phyloP scores from a whole-genome alignment of 2,113 vertebrate genomes.

The Ptychochromis oligacanthus region DNA sequence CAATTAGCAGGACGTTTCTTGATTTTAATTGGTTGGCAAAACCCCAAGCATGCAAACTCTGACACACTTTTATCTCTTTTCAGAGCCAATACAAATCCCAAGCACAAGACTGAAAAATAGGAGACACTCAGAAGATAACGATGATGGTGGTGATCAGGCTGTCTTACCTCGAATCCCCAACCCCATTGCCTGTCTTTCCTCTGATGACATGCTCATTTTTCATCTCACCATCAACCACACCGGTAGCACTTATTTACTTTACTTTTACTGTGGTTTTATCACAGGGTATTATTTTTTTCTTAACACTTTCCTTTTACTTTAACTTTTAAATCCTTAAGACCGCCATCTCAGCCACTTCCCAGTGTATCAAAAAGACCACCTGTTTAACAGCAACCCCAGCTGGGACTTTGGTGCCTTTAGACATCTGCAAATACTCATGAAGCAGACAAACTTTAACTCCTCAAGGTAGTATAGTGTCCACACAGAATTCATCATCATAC shows the following conservation, averaged over 20 bases:
- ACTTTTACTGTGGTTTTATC: neutral
- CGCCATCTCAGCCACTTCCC: conserved; percentile 89
- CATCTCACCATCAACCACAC: conserved; percentile 84
- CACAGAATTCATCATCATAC: neutral
- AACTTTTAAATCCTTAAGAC: conserved; percentile 70
- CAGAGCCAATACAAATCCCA: conserved; percentile 61
- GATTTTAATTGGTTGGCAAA: neutral
- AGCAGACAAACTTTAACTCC: conserved; percentile 85
- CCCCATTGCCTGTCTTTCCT: conserved; percentile 85
- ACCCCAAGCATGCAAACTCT: neutral
- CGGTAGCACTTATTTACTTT: conserved; percentile 68
- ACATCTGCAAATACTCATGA: conserved; percentile 84
- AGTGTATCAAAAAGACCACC: conserved; percentile 90
- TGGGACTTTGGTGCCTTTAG: conserved; percentile 94
- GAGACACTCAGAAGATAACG: conserved; percentile 38
- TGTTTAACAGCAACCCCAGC: conserved; percentile 89
- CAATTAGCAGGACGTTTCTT: neutral
- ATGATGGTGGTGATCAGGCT: neutral
- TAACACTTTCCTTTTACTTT: neutral
- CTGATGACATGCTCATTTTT: conserved; percentile 88
- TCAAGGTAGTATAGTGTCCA: conserved; percentile 79
- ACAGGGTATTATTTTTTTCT: neutral
- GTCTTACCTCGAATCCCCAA: conserved; percentile 84
- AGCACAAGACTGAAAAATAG: conserved; percentile 46
- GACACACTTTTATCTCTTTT: neutral